A percentile compares a stretch with the other conserved stretches of the same genome.
phyloP scores from a whole-genome alignment of 2,888 invertebrate species.

The Tenthredo scrophulariae region DNA sequence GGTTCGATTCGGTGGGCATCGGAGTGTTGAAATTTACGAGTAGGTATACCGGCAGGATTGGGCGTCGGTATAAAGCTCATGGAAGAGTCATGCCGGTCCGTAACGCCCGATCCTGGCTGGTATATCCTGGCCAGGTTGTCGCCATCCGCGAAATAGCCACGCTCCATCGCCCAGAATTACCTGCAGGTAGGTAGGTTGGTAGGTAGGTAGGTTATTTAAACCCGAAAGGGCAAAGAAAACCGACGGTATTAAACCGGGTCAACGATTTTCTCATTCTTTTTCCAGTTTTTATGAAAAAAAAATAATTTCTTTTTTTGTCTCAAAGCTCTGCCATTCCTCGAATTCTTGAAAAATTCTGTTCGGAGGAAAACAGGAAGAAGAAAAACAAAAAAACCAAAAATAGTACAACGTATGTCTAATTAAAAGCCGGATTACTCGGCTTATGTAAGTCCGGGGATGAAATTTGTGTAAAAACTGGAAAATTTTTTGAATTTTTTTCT shows the following conservation, averaged over 20 bases:
- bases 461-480: neutral
- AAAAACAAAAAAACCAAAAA: too few relatives aligned
- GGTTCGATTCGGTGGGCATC: slow-evolving; percentile 29
- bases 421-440: neutral
- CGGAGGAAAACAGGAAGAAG: neutral
- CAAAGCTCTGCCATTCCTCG: too few relatives aligned
- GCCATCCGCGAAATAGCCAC: slow-evolving; percentile 19
- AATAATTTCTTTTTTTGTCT: too few relatives aligned
- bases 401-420: too few relatives aligned
- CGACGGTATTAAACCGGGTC: slow-evolving; percentile 2
- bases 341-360: too few relatives aligned
- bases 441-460: neutral
- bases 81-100: slow-evolving; percentile 37
- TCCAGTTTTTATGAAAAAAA: neutral
- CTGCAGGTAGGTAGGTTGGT: neutral
- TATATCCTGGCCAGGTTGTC: slow-evolving; percentile 8
- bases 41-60: slow-evolving; percentile 30
- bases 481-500: too few relatives aligned
- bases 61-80: slow-evolving; percentile 31
- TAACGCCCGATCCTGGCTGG: neutral
- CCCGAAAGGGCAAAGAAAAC: slow-evolving; percentile 3
- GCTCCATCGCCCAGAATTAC: slow-evolving; percentile 47
- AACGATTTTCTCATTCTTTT: slow-evolving; percentile 23
- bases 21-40: slow-evolving; percentile 48
- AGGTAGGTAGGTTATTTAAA: neutral